These are phyloP conservation scores for Pteronotus mesoamericanus DNA, from an alignment of 2,797 vertebrate species.

Conservation along the genomic window DNA sequence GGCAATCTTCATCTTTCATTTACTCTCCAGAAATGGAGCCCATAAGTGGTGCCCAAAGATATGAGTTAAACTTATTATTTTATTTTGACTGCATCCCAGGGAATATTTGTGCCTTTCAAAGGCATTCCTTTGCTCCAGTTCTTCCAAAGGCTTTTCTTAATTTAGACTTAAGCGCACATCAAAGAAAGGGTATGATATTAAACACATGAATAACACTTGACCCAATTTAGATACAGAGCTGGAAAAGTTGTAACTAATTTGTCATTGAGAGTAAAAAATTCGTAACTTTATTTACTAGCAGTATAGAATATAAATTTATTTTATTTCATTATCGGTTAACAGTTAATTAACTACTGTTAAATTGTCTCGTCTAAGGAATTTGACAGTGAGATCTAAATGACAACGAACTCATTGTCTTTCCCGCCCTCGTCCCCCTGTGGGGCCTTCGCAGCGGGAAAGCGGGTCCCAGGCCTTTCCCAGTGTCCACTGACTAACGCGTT, in stretches of 20 bases:
- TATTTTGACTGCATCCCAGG: neutral
- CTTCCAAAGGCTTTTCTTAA: neutral
- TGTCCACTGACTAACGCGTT: neutral
- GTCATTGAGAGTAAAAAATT: neutral
- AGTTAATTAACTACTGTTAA: neutral
- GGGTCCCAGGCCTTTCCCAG: neutral
- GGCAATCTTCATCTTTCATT: neutral
- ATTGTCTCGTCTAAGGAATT: neutral
- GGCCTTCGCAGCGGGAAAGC: neutral
- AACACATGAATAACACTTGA: neutral
- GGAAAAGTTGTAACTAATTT: neutral
- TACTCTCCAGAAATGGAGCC: neutral
- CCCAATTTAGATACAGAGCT: neutral
- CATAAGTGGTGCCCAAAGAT: neutral
- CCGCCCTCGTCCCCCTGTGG: fast-evolving
- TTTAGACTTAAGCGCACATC: neutral
- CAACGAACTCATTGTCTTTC: too few relatives aligned
- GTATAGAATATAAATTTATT: neutral
- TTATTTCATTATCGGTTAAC: neutral
- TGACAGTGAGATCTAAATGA: neutral
- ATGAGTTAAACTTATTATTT: neutral
- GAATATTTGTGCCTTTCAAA: neutral
- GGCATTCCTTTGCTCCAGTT: neutral
- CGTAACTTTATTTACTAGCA: neutral
- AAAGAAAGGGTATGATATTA: neutral